Percentiles rank a stretch among this genome's conserved stretches.
These are phyloP conservation scores for Nephila pilipes DNA, from an alignment of 1,140 invertebrate species.

Conservation along the genomic window DNA sequence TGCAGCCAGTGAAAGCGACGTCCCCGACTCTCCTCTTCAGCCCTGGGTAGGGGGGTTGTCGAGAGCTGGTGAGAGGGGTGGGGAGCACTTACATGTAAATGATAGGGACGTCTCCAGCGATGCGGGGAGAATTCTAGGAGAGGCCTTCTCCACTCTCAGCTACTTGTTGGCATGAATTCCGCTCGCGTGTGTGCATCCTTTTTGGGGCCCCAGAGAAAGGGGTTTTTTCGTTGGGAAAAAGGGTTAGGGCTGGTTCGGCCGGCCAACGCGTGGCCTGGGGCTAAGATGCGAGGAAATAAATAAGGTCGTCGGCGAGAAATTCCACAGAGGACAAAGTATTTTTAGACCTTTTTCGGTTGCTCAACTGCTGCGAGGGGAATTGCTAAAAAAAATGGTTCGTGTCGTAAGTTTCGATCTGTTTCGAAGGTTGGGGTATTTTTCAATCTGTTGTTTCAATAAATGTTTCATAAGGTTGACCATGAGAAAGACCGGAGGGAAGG, in stretches of 20 bases:
- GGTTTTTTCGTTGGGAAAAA: conserved; percentile 52
- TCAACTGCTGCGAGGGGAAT: not conserved
- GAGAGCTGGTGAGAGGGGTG: not conserved
- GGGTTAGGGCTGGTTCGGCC: conserved; percentile 34
- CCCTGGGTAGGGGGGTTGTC: not conserved
- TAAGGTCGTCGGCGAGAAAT: conserved; percentile 42
- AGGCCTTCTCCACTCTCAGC: not conserved
- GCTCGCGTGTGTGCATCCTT: not conserved
- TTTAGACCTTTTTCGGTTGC: conserved; percentile 29
- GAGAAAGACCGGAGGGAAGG: not conserved
- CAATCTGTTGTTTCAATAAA: not conserved
- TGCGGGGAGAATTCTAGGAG: conserved; percentile 31
- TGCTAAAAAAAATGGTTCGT: not conserved
- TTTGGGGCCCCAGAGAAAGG: conserved; percentile 14
- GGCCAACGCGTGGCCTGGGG: conserved; percentile 23
- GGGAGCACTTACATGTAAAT: conserved; percentile 61
- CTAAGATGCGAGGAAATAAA: conserved; percentile 26
- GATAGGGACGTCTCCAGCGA: conserved; percentile 65
- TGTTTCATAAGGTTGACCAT: not conserved
- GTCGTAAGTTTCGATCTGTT: not conserved
- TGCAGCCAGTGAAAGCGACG: conserved; percentile 40
- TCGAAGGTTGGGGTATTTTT: not conserved
- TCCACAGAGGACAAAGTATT: conserved; percentile 51
- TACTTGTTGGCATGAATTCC: not conserved
- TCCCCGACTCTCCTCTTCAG: conserved; percentile 53